These are phyloP conservation scores for Meghimatium bilineatum DNA, from an alignment of 2,888 invertebrate species.

Conservation along the genomic window DNA sequence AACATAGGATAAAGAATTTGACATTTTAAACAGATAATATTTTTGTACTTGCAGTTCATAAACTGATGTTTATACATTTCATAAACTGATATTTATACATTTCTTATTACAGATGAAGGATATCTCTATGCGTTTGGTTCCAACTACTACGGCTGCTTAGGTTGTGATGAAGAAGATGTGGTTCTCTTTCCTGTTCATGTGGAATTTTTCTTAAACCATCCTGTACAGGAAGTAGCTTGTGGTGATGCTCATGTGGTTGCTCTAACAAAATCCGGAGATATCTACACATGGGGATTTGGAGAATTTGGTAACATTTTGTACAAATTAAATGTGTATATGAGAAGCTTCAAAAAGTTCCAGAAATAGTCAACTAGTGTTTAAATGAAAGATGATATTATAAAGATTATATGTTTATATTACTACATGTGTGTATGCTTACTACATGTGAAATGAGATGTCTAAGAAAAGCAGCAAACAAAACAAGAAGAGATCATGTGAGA, in stretches of 20 bases:
- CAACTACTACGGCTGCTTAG: constrained; percentile 76
- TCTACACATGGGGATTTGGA: constrained; percentile 76
- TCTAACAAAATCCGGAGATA: constrained; percentile 69
- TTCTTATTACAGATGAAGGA: constrained; percentile 67
- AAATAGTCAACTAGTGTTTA: no score
- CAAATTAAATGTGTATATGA: not conserved
- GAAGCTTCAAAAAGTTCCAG: no score
- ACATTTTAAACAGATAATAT: no score
- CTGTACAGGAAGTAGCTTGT: constrained; percentile 71
- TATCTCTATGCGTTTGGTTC: constrained; percentile 74
- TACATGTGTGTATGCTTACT: no score
- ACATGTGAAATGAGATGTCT: no score
- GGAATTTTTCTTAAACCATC: constrained; percentile 61
- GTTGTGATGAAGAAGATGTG: constrained; percentile 69
- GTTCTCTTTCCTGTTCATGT: constrained; percentile 65
- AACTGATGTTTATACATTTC: not conserved
- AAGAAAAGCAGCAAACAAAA: no score
- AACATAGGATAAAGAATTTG: no score
- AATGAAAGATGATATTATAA: no score
- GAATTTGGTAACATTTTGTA: constrained; percentile 70
- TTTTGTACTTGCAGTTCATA: not conserved
- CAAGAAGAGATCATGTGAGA: no score
- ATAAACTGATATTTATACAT: not conserved
- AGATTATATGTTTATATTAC: no score
- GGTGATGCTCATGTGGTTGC: constrained; percentile 75